Evolutionary conservation across 1,140 invertebrate species (phyloP), one percentile per base, ranked within the genome.

Genomic region (Conopomorpha cramerella): DNA sequence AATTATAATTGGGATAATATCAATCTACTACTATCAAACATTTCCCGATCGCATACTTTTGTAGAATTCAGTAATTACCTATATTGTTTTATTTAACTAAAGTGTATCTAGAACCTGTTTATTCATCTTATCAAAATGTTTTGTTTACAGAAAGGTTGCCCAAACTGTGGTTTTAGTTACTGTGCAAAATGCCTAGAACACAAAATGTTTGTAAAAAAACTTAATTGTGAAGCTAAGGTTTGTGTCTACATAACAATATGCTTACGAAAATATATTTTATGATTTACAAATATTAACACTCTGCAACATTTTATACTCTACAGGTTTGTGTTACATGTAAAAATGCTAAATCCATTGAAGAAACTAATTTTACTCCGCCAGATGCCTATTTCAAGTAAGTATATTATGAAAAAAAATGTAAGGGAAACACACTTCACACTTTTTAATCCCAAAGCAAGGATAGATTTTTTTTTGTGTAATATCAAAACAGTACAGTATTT

Each of bases 81-180:
- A n/a, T n/a, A n/a, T n/a, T n/a, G n/a, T n/a, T n/a, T n/a, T n/a
- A n/a, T n/a, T n/a, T n/a, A n/a, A n/a, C n/a, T n/a, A n/a, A n/a
- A n/a, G n/a, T n/a, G n/a, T n/a, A n/a, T n/a, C n/a, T n/a, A n/a
- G n/a, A n/a, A n/a, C n/a, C n/a, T n/a, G n/a, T n/a, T n/a, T n/a
- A n/a, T n/a, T n/a, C n/a, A n/a, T n/a, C n/a, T n/a, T n/a, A n/a
- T n/a, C n/a, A n/a, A n/a, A n/a, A n/a, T n/a, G n/a, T 42, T 26
- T 38, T 17, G 14, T 19, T 60, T 59, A 13, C 44, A 83, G 84
- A 74, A 80, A 68, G 84, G 83, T 2, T 86, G 84, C 54, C 78
- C 82, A 16, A 72, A 76, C 49, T 86, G 84, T 59, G 83, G 83
- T 15, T 81, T 84, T 50, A 83, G 82, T 43, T 85, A 81, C 48